Evolutionary conservation across 2,888 invertebrate species (phyloP), one percentile per base, ranked within the genome.

Genomic region (Meloe dianella): DNA sequence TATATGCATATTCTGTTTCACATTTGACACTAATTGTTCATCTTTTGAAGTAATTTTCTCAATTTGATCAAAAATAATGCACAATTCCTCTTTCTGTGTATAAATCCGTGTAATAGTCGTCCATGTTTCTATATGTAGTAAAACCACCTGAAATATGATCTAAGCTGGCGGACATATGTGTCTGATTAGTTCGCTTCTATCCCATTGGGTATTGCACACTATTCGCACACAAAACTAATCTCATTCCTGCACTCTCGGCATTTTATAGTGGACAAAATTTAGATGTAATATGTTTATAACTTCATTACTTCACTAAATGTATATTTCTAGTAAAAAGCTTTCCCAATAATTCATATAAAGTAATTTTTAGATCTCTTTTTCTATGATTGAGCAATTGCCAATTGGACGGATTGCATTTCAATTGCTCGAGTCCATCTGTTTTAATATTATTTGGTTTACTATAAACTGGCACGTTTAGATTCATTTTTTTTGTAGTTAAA

Each of bases 171-270:
- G 67, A 73, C 72, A 73, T 73, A 71, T 74, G 72, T 69, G 71
- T 69, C 73, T 75, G 74, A 75, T 75, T 75, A 75, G 74, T 72
- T 67, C 63, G 70, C 63, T 70, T 71, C 71, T 73, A 54, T 69
- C 74, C 71, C 73, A 58, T 41, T 72, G 70, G 75, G 63, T 57
- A 65, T 65, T 65, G 73, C 71, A 66, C 54, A 54, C 54, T 12
- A 24, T 54, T 54, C 54, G 54, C 22, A 12, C 72, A 74, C 71
- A 74, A 75, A 75, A 75, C 73, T 74, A 75, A 75, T 75, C 68
- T 68, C 65, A 62, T 58, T 56, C 67, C 65, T 58, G 65, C 47
- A 60, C 58, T 38, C 61, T 54, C 56, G 60, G 63, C 60, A 32
- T 64, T 54, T 30, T 63, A 47, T 68, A 63, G 63, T 68, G 65